A percentile compares a stretch with the other conserved stretches of the same genome.
phyloP scores from a whole-genome alignment of 2,113 vertebrate species.

The Pluvianellus socialis region DNA sequence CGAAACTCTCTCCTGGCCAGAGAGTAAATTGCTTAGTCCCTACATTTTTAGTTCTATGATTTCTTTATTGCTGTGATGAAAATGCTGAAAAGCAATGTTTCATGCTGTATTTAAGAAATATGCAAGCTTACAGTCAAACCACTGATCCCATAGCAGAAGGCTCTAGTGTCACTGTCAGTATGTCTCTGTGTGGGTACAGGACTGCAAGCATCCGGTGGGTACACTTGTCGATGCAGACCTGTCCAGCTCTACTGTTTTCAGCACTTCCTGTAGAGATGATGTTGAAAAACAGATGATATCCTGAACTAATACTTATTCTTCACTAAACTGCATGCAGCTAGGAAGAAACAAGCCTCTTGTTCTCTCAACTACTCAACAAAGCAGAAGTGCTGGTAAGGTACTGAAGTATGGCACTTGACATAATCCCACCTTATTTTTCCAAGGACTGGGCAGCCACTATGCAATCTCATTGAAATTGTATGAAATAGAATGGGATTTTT shows the following conservation, averaged over 20 bases:
- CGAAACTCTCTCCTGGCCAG: fast-evolving
- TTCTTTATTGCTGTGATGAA: not conserved
- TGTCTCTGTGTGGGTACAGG: not conserved
- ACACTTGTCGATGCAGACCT: not conserved
- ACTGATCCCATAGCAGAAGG: not conserved
- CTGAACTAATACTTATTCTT: not conserved
- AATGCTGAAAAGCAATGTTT: not conserved
- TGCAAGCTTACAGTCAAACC: not conserved
- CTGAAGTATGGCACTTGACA: not conserved
- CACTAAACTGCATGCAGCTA: not conserved
- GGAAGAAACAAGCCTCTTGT: not conserved
- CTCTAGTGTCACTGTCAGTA: not conserved
- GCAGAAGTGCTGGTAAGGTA: not conserved
- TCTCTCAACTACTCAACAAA: not conserved
- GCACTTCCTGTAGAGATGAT: not conserved
- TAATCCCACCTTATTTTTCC: not conserved
- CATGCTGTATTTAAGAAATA: not conserved
- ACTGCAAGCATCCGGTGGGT: not conserved
- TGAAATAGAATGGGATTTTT: not conserved
- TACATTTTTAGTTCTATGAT: not conserved
- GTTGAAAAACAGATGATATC: not conserved
- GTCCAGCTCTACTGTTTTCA: not conserved
- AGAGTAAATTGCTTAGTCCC: not conserved
- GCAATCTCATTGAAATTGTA: not conserved
- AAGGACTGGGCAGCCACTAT: not conserved